Evolutionary conservation across 2,888 invertebrate species (phyloP), one percentile per base, ranked within the genome.

Genomic region (Julus scandinavius): DNA sequence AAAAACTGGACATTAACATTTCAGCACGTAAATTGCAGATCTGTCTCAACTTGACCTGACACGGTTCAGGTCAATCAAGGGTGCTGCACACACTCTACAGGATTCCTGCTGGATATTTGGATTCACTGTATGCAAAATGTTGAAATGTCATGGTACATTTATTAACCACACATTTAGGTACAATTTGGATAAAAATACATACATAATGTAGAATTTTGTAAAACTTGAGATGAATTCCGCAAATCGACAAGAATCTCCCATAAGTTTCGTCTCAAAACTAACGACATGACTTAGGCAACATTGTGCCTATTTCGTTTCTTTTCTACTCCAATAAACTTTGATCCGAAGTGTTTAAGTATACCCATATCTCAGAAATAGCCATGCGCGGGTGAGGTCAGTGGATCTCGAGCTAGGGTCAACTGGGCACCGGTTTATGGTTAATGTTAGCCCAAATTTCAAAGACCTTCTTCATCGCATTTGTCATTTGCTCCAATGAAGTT

Each of bases 371-470:
- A 63, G 13, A 63, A 63, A 63, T 63, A 20, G 63, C 20, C 20
- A 1, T 20, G 63, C 63, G n/a, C 63, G 63, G 63, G 63, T 63
- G 63, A 63, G 63, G 63, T 63, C 63, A 20, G 63, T 6, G 20
- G 63, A 20, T 20, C 17, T 6, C 20, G 54, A 20, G n/a, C 63
- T 63, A 11, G 63, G 63, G 63, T 63, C 63, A 63, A 63, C 63
- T 63, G 63, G 63, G 63, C 63, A 63, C 63, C 63, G 17, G 63
- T 63, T 63, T 20, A 63, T 63, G 63, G 63, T 63, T 63, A 63
- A 17, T 63, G 63, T 63, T 63, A 63, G 63, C 63, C 63, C 63
- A 20, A 63, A 20, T 63, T 11, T 20, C 5, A 63, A 63, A n/a
- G 63, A 63, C 63, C 63, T 63, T 20, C 63, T 63, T 20, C 63